These are phyloP conservation scores for Cryptus armator DNA, from an alignment of 2,888 invertebrate species.

Conservation along the genomic window DNA sequence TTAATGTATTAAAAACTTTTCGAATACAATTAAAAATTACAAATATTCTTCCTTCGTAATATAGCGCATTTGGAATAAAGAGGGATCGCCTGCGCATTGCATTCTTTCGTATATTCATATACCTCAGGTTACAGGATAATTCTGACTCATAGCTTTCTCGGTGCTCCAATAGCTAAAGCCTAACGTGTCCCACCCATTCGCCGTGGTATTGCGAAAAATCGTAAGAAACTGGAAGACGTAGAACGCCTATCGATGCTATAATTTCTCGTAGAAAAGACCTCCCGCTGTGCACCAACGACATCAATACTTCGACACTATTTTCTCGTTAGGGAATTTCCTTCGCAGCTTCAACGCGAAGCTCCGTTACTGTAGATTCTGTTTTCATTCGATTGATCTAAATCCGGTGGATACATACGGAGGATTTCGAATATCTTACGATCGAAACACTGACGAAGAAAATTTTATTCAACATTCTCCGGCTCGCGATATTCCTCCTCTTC, in stretches of 20 bases:
- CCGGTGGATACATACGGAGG: not conserved
- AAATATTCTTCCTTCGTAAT: slow-evolving; percentile 9
- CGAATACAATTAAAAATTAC: slow-evolving; percentile 63
- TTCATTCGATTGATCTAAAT: slow-evolving; percentile 29
- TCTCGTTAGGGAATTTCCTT: slow-evolving; percentile 48
- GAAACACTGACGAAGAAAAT: not conserved
- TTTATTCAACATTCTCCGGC: not conserved
- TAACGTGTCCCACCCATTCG: not conserved
- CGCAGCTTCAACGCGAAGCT: slow-evolving; percentile 9
- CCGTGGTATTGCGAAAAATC: not conserved
- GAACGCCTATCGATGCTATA: slow-evolving; percentile 33
- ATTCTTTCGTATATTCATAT: not conserved
- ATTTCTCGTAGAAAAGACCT: slow-evolving; percentile 34
- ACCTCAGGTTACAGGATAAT: too few species aligned
- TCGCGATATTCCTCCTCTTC: too few species aligned
- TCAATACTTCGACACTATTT: slow-evolving; percentile 57
- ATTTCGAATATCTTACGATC: slow-evolving; percentile 5
- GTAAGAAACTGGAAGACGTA: slow-evolving; percentile 21
- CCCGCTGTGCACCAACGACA: slow-evolving; percentile 24
- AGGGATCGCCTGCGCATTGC: not conserved
- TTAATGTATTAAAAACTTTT: slow-evolving; percentile 64
- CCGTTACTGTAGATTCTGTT: slow-evolving; percentile 30
- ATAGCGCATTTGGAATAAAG: not conserved
- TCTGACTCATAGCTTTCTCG: not conserved
- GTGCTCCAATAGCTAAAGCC: not conserved